These are phyloP conservation scores for Corythornis cristatus DNA, from an alignment of 2,113 vertebrate genomes.

Conservation along the genomic window DNA sequence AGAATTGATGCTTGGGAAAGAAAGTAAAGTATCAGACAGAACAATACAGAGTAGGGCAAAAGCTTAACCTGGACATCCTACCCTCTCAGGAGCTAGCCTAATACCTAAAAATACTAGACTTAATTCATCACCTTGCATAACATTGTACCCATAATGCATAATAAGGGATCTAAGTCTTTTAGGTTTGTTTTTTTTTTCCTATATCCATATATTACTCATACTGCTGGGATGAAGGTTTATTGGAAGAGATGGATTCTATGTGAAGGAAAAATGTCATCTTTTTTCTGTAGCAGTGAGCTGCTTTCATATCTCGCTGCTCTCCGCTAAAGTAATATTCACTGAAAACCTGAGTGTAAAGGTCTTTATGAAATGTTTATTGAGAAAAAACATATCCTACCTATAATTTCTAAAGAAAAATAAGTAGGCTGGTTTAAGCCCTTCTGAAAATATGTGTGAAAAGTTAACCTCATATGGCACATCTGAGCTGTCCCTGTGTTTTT, in stretches of 20 bases:
- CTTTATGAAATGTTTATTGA: constrained; percentile 5
- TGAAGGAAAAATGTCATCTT: not conserved
- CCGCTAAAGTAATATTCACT: not conserved
- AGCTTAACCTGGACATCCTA: not conserved
- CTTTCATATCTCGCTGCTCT: not conserved
- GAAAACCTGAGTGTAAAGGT: not conserved
- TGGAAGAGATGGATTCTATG: not conserved
- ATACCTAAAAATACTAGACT: not conserved
- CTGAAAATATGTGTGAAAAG: not conserved
- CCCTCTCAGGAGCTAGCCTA: not conserved
- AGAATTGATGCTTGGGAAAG: not conserved
- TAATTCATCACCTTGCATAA: not conserved
- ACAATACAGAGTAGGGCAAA: not conserved
- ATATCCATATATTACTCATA: not conserved
- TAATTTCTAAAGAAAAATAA: constrained; percentile 15
- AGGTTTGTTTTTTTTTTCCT: not conserved
- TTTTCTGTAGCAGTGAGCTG: not conserved
- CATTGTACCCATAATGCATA: not conserved
- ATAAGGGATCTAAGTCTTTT: not conserved
- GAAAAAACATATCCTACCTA: not conserved
- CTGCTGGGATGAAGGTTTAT: not conserved
- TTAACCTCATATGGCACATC: not conserved
- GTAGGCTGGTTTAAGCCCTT: not conserved
- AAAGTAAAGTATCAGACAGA: not conserved
- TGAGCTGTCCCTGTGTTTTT: not conserved